A percentile compares a stretch with the other conserved stretches of the same genome.
These are phyloP conservation scores for Drosophila micromelanica DNA, from an alignment of 1,140 invertebrate genomes.

Conservation along the genomic window DNA sequence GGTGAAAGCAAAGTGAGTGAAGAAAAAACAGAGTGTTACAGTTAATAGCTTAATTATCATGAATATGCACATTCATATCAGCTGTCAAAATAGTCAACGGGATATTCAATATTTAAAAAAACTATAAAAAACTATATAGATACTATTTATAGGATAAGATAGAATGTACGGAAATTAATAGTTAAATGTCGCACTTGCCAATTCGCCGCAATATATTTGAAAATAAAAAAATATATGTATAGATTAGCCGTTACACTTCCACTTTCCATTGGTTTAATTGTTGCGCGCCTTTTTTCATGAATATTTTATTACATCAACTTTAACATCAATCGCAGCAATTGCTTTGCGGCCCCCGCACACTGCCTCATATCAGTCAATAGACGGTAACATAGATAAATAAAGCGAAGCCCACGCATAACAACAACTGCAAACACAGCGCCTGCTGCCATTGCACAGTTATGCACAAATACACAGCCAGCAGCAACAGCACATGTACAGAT, in stretches of 20 bases:
- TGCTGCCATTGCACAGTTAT: conserved; percentile 47
- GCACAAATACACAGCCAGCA: conserved; percentile 25
- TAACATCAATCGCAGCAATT: conserved; percentile 29
- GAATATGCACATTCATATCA: background rate
- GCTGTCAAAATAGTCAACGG: conserved; percentile 16
- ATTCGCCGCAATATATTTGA: conserved; percentile 3
- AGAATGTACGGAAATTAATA: background rate
- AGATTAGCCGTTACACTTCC: conserved; percentile 16
- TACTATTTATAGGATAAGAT: no score
- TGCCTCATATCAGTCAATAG: conserved; percentile 42
- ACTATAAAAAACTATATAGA: background rate
- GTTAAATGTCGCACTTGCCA: background rate
- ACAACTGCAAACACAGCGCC: conserved; percentile 29
- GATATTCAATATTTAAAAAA: no score
- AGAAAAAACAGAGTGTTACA: conserved; percentile 7
- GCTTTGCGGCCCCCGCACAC: conserved; percentile 18
- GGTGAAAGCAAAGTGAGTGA: conserved; percentile 12
- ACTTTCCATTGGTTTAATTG: conserved; percentile 9
- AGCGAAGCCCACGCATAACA: conserved; percentile 50
- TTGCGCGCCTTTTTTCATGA: conserved; percentile 23
- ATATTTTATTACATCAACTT: conserved; percentile 42
- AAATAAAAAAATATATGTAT: background rate
- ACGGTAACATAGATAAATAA: conserved; percentile 45
- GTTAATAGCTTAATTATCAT: conserved; percentile 23
- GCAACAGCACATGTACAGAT: conserved; percentile 10